A percentile compares a stretch with the other conserved stretches of the same genome.
Evolutionary conservation across 1,140 invertebrate species (phyloP).

Genomic region (Ips nitidus): DNA sequence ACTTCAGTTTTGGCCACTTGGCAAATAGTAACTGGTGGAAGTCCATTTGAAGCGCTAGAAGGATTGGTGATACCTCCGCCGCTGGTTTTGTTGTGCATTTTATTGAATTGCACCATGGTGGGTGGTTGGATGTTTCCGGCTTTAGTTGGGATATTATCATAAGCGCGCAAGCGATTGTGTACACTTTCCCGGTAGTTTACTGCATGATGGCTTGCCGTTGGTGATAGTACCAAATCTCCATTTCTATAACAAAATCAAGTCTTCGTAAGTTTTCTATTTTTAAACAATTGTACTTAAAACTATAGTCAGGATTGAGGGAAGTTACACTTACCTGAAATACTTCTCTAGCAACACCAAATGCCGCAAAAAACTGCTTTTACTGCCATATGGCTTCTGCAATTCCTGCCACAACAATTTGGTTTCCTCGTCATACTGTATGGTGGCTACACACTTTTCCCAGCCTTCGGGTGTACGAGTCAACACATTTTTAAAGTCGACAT

Average conservation of each 20-base stretch:
- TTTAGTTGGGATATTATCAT: constrained; percentile 61
- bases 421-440: constrained; percentile 78
- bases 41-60: constrained; percentile 29
- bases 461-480: constrained; percentile 69
- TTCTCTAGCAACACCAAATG: constrained; percentile 80
- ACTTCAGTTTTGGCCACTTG: constrained; percentile 18
- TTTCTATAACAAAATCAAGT: constrained; percentile 49
- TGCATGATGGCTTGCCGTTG: constrained; percentile 71
- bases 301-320: neutral
- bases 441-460: constrained; percentile 77
- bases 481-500: constrained; percentile 68
- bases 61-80: constrained; percentile 38
- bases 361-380: constrained; percentile 78
- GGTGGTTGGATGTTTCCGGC: constrained; percentile 44
- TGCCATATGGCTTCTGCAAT: constrained; percentile 80
- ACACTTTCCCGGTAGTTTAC: constrained; percentile 77
- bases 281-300: neutral
- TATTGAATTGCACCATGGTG: constrained; percentile 47
- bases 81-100: constrained; percentile 42
- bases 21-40: constrained; percentile 29
- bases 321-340: constrained; percentile 59
- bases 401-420: constrained; percentile 79
- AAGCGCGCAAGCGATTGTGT: constrained; percentile 73
- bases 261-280: neutral
- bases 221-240: constrained; percentile 72